Conservation (phyloP, 2,888 invertebrate species). For the Uropetala carovei region DNA sequence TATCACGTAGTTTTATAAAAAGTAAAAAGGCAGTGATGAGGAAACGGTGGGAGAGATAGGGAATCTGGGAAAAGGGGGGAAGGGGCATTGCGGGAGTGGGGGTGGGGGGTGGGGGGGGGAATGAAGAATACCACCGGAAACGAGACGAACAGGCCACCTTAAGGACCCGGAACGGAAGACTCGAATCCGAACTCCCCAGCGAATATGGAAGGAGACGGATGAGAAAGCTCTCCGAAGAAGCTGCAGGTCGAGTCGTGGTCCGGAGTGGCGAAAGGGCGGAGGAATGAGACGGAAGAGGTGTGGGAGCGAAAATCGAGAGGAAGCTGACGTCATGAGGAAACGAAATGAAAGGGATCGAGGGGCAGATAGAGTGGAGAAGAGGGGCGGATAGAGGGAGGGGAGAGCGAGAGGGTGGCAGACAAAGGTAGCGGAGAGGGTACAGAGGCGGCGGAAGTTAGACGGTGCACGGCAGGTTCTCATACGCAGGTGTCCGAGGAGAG, state of each 20-base stretch:
- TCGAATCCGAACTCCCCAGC: no score
- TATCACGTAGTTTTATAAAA: no score
- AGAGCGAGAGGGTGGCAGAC: slow-evolving; percentile 13
- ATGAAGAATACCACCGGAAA: no score
- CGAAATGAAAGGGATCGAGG: neutral
- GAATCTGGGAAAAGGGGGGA: no score
- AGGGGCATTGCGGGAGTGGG: no score
- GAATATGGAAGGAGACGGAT: no score
- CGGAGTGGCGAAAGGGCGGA: neutral
- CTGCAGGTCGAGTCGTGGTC: neutral
- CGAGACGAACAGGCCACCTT: no score
- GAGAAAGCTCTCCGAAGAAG: neutral
- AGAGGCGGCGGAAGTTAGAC: slow-evolving; percentile 47
- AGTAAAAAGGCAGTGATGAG: no score
- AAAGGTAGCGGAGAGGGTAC: neutral
- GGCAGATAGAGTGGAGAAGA: neutral
- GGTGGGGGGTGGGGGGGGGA: no score
- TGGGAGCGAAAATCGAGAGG: slow-evolving; percentile 8
- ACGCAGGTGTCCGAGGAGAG: slow-evolving; percentile 48
- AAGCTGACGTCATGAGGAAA: slow-evolving; percentile 29
- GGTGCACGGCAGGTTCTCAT: slow-evolving; percentile 52
- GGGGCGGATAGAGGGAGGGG: neutral
- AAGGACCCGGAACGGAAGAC: no score
- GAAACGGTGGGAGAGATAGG: no score
- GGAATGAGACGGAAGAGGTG: slow-evolving; percentile 15